phyloP scores from a whole-genome alignment of 2,113 vertebrate genomes.

The Echinops telfairi region DNA sequence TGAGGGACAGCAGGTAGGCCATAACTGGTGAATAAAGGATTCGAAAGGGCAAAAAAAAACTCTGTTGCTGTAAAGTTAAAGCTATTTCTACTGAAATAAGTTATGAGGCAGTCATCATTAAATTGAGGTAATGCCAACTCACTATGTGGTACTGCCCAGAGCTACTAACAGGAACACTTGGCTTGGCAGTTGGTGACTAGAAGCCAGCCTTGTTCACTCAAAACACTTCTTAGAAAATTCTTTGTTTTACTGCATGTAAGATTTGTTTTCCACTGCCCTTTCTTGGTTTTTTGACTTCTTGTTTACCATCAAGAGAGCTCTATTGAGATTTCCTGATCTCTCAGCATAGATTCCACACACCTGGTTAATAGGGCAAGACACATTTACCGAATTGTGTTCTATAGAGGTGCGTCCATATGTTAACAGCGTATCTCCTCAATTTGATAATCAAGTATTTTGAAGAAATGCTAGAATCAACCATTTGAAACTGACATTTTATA shows the following conservation, averaged over 20 bases:
- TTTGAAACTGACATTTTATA: no score
- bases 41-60: neutral
- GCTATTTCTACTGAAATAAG: neutral
- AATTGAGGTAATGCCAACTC: neutral
- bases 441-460: neutral
- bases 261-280: neutral
- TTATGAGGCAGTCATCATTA: neutral
- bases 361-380: neutral
- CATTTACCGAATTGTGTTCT: neutral
- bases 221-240: neutral
- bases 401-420: neutral
- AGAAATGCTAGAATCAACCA: neutral
- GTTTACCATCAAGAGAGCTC: neutral
- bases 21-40: neutral
- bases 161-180: neutral
- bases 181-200: neutral
- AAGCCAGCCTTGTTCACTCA: neutral
- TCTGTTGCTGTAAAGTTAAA: neutral
- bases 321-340: neutral
- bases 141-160: neutral
- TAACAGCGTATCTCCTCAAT: neutral
- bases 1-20: neutral
- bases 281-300: neutral
- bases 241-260: neutral
- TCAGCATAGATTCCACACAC: neutral